Evolutionary conservation across 1,140 invertebrate species (phyloP).

Genomic region (Teleopsis dalmanni): DNA sequence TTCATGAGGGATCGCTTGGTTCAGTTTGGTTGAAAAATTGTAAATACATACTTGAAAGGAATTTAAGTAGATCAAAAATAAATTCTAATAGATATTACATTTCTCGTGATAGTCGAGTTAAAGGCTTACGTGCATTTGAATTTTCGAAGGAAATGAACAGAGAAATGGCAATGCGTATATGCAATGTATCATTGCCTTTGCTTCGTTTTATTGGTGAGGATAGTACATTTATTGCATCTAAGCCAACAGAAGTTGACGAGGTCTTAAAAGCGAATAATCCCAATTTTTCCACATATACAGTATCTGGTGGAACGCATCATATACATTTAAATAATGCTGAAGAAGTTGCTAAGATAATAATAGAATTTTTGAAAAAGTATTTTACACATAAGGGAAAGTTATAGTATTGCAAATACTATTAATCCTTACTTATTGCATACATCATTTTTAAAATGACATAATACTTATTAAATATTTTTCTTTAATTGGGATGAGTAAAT

Average conservation of each 20-base stretch:
- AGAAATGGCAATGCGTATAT: constrained; percentile 22
- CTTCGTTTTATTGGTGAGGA: constrained; percentile 24
- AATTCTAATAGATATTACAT: constrained; percentile 54
- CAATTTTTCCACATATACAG: constrained; percentile 52
- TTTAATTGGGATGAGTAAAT: no score
- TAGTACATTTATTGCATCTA: constrained; percentile 9
- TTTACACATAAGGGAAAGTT: no score
- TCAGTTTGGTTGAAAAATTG: constrained; percentile 49
- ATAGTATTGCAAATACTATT: no score
- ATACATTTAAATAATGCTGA: constrained; percentile 60
- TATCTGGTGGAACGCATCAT: constrained; percentile 60
- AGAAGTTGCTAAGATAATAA: constrained; percentile 49
- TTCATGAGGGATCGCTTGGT: constrained; percentile 45
- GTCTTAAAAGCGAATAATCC: constrained; percentile 46
- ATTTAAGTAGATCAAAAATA: constrained; percentile 45
- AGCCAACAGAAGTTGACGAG: constrained; percentile 43
- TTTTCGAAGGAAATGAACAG: no score
- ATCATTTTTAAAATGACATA: no score
- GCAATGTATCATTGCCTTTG: constrained; percentile 19
- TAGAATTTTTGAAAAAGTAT: constrained; percentile 46
- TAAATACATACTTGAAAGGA: constrained; percentile 51
- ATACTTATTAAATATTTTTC: no score
- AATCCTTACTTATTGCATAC: no score
- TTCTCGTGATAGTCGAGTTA: constrained; percentile 51
- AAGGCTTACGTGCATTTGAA: constrained; percentile 18